Evolutionary conservation across 2,113 vertebrate species (phyloP).

Genomic region (Grallaria varia): DNA sequence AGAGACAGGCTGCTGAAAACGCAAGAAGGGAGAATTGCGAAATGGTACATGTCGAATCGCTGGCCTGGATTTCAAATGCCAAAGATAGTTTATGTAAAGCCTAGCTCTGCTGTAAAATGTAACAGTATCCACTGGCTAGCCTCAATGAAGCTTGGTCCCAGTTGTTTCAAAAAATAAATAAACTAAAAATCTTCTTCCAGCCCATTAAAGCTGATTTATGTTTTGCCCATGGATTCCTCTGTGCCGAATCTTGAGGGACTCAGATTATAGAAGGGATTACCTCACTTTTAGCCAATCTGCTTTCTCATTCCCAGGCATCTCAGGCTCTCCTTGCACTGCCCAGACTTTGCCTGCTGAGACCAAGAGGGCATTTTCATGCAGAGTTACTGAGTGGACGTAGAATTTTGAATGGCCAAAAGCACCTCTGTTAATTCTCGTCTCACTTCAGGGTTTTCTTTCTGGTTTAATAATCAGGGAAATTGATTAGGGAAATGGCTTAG

Average conservation of each 20-base stretch:
- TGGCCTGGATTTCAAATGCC: slow-evolving; percentile 78
- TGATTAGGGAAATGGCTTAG: neutral
- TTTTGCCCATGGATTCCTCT: slow-evolving; percentile 63
- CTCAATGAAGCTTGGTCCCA: slow-evolving; percentile 66
- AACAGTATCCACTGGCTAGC: slow-evolving; percentile 74
- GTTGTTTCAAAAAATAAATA: slow-evolving; percentile 79
- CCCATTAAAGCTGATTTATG: slow-evolving; percentile 72
- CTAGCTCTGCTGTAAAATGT: slow-evolving; percentile 77
- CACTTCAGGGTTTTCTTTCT: neutral
- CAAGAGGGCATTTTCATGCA: neutral
- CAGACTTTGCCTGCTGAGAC: neutral
- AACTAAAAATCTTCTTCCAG: slow-evolving; percentile 74
- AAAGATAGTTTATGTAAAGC: slow-evolving; percentile 79
- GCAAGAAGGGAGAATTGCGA: slow-evolving; percentile 63
- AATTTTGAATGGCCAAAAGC: neutral
- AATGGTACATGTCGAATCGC: slow-evolving; percentile 76
- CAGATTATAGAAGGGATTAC: slow-evolving; percentile 50
- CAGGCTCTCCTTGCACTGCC: neutral
- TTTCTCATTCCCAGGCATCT: slow-evolving; percentile 21
- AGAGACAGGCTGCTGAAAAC: slow-evolving; percentile 67
- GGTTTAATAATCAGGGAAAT: neutral
- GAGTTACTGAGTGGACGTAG: neutral
- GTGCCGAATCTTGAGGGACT: slow-evolving; percentile 42
- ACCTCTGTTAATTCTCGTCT: neutral
- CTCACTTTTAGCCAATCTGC: slow-evolving; percentile 55